phyloP scores from a whole-genome alignment of 92 coral and sea anemone genomes.

The Umimayanthus kanabou region DNA sequence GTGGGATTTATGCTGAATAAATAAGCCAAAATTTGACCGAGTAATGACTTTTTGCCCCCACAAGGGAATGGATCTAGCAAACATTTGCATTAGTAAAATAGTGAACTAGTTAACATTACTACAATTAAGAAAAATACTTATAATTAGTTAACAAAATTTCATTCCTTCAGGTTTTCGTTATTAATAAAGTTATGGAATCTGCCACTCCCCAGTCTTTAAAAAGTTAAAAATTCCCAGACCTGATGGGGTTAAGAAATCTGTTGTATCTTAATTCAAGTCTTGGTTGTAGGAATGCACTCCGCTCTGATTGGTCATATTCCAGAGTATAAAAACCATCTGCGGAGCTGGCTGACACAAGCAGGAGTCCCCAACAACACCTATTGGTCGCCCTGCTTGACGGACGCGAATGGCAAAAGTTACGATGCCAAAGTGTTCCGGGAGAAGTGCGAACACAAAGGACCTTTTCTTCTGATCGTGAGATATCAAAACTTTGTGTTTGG shows the following conservation, averaged over 20 bases:
- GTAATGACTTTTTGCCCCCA: no score
- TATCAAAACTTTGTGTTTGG: conserved; percentile 23
- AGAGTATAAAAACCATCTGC: conserved; percentile 12
- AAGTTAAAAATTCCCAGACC: no score
- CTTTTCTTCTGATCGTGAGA: conserved; percentile 21
- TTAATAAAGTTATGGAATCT: neutral
- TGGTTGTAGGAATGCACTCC: conserved; percentile 22
- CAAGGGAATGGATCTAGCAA: no score
- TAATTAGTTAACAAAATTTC: no score
- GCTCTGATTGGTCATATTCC: conserved; percentile 33
- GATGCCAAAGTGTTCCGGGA: neutral
- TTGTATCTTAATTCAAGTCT: neutral
- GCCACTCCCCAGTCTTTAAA: no score
- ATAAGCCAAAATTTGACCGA: no score
- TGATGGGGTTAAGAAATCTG: no score
- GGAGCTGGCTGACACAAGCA: conserved; percentile 12
- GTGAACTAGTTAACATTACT: no score
- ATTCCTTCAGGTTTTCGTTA: no score
- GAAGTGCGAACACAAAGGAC: conserved; percentile 1
- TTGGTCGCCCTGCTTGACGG: conserved; percentile 36
- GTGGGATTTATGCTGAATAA: no score
- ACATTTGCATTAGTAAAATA: no score
- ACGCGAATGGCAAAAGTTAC: neutral
- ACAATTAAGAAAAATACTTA: no score
- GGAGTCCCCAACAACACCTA: conserved; percentile 24